Conservation (phyloP, 2,113 vertebrate species). For the Heterotilapia buettikoferi region DNA sequence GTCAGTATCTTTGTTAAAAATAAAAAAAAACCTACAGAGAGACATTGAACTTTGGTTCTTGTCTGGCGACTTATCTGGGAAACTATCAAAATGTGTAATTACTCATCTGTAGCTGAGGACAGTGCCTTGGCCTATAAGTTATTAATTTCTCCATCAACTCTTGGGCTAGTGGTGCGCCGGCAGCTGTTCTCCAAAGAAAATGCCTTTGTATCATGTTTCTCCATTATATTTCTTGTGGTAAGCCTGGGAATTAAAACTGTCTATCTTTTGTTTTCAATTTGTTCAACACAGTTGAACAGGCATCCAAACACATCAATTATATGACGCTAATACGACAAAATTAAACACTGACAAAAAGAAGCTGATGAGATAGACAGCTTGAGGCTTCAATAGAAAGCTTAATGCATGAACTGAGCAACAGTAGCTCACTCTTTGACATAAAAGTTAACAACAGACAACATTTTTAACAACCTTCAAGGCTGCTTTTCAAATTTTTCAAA, state of each 20-base stretch:
- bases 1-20: neutral
- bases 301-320: neutral
- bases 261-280: slow-evolving; percentile 46
- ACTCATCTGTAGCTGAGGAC: slow-evolving; percentile 9
- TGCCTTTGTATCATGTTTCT: slow-evolving; percentile 58
- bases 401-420: neutral
- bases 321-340: neutral
- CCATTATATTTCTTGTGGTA: slow-evolving; percentile 51
- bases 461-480: neutral
- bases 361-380: neutral
- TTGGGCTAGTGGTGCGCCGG: slow-evolving; percentile 32
- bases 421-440: neutral
- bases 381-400: neutral
- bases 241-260: slow-evolving; percentile 46
- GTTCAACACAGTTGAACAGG: neutral
- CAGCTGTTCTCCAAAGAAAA: slow-evolving; percentile 60
- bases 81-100: slow-evolving; percentile 27
- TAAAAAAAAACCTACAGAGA: neutral
- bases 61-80: slow-evolving; percentile 9
- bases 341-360: neutral
- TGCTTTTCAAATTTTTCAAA: neutral
- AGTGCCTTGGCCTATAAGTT: slow-evolving; percentile 37
- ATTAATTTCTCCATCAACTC: slow-evolving; percentile 61
- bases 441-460: neutral
- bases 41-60: neutral